Percentiles rank a stretch among this genome's conserved stretches.
Evolutionary conservation across 2,888 invertebrate genomes (phyloP).

Genomic region (Himalopsyche japonica): DNA sequence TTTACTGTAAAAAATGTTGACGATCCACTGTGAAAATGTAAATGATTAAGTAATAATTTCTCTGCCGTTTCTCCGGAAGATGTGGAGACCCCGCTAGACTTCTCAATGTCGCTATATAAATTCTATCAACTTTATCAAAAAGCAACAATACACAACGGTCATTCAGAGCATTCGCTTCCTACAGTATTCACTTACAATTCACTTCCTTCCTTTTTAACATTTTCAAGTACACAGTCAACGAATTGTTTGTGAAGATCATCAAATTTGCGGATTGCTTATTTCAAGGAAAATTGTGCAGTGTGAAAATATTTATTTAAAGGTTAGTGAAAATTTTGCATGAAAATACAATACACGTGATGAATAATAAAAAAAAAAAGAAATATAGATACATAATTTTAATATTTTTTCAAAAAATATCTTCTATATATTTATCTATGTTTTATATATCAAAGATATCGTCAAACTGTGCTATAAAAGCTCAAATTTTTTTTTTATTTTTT

Average conservation of each 20-base stretch:
- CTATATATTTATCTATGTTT: no score
- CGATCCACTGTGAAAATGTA: neutral
- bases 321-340: neutral
- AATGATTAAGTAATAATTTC: neutral
- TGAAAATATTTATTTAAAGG: neutral
- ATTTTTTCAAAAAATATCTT: no score
- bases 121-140: neutral
- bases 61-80: neutral
- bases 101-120: constrained; percentile 1
- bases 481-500: no score
- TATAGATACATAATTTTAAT: no score
- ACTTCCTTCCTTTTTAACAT: neutral
- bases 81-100: neutral
- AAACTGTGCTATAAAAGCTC: no score
- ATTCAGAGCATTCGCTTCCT: neutral
- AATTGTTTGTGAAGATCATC: neutral
- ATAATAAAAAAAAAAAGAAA: no score
- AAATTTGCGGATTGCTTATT: neutral
- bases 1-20: neutral
- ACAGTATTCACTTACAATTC: neutral
- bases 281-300: neutral
- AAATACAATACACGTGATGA: no score
- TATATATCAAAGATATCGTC: no score
- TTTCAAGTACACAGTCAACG: neutral
- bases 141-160: neutral